A percentile compares a stretch with the other conserved stretches of the same genome.
phyloP scores from a whole-genome alignment of 2,888 invertebrate genomes.

The Hypercompe scribonia region DNA sequence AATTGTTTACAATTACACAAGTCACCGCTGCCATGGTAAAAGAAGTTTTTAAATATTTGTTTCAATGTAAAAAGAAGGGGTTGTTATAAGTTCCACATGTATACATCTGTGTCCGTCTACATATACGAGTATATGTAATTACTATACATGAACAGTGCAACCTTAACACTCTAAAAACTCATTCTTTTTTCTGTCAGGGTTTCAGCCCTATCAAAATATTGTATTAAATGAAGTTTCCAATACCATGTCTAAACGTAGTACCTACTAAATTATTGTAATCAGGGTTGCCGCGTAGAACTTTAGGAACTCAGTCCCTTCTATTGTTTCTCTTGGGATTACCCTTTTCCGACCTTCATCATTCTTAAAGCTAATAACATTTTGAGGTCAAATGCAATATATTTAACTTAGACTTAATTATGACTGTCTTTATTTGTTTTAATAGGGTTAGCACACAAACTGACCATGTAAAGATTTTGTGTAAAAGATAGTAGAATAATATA shows the following conservation, averaged over 20 bases:
- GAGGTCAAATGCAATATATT: slow-evolving; percentile 56
- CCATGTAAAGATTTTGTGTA: background rate
- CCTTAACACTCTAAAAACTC: no score
- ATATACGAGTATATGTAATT: no score
- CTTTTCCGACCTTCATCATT: slow-evolving; percentile 60
- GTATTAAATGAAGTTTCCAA: slow-evolving; percentile 38
- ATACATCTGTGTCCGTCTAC: no score
- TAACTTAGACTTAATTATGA: slow-evolving; percentile 52
- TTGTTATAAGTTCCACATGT: background rate
- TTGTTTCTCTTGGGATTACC: slow-evolving; percentile 58
- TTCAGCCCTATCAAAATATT: slow-evolving; percentile 4
- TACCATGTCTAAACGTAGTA: slow-evolving; percentile 33
- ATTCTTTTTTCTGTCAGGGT: background rate
- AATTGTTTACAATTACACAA: background rate
- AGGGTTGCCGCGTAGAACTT: slow-evolving; percentile 45
- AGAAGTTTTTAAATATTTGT: background rate
- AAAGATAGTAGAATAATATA: no score
- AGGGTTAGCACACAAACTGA: slow-evolving; percentile 5
- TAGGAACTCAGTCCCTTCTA: slow-evolving; percentile 46
- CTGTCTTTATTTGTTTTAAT: slow-evolving; percentile 48
- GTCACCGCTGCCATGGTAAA: background rate
- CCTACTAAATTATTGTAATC: slow-evolving; percentile 50
- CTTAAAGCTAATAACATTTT: slow-evolving; percentile 58
- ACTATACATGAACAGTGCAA: no score
- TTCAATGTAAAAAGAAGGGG: no score